Evolutionary conservation across 1,140 invertebrate species (phyloP), one percentile per base, ranked within the genome.

Genomic region (Caenorhabditis remanei): DNA sequence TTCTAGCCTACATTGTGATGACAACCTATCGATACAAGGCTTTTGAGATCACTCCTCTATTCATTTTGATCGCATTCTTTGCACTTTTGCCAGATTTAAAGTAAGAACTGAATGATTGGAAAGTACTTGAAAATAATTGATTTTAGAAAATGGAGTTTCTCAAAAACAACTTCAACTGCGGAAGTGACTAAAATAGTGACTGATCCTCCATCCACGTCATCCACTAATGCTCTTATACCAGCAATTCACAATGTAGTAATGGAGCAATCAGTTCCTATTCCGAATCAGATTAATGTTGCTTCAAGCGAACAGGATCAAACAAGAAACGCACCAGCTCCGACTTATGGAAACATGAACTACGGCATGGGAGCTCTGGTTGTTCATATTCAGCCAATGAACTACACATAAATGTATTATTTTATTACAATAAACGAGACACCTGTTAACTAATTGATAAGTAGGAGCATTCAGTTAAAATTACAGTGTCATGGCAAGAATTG

Each of bases 331-430:
- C 67, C 67, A 11, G 41, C 11, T n/a, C 46, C 43, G 5, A 79
- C 71, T 21, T 79, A 79, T 14, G 71, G 71, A 50, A 79, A 79
- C 21, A 4, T 50, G 40, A 79, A 79, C n/a, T 79, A 79, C 24
- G 71, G 71, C 24, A 79, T 79, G 71, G 71, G 71, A 21, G 71
- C 46, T 24, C 46, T 79, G 8, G 71, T 79, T 53, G 71, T 79
- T 24, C 71, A 79, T 50, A 79, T 79, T 53, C 43, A 79, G 24
- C 71, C 71, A 13, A 14, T 79, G n/a, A 79, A n/a, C 7, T 46
- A 71, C n/a, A 19, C 11, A 7, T 58, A 6, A 63, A 58, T 58
- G 8, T 4, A 21, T 58, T 32, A 32, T 32, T 32, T 32, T 32
- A 32, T 32, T 32, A 1, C 1, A 32, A 32, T 32, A 63, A 11